Evolutionary conservation across 2,797 vertebrate genomes (phyloP).

Genomic region (Picus viridis): DNA sequence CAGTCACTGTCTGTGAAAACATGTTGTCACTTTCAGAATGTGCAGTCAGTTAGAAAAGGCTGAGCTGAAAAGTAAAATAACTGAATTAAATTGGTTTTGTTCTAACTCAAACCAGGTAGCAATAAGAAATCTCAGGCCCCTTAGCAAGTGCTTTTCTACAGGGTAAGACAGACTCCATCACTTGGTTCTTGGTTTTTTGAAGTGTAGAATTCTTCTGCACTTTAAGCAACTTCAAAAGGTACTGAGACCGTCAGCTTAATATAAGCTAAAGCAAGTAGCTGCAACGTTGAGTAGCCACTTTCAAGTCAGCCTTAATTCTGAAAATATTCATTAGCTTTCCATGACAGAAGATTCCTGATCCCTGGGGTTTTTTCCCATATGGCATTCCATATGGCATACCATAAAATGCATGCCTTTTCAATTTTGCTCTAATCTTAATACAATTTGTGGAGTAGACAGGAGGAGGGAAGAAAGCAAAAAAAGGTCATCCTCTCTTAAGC

Average conservation of each 20-base stretch:
- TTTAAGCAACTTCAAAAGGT: background rate
- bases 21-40: too few relatives aligned
- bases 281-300: background rate
- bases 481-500: background rate
- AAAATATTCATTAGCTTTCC: conserved; percentile 17
- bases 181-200: background rate
- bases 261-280: background rate
- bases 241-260: background rate
- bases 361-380: background rate
- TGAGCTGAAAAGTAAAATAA: too few relatives aligned
- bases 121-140: background rate
- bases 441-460: background rate
- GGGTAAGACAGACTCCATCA: background rate
- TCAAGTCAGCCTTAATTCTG: background rate
- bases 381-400: background rate
- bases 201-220: background rate
- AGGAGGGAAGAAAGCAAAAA: background rate
- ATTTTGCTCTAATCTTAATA: background rate
- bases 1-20: too few relatives aligned
- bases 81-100: too few relatives aligned
- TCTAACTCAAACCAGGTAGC: too few relatives aligned
- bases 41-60: too few relatives aligned
- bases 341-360: background rate
- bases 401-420: background rate
- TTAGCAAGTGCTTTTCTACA: rapidly evolving